Conservation (phyloP, 2,888 invertebrate genomes). For the Drosophila melanocephala region DNA sequence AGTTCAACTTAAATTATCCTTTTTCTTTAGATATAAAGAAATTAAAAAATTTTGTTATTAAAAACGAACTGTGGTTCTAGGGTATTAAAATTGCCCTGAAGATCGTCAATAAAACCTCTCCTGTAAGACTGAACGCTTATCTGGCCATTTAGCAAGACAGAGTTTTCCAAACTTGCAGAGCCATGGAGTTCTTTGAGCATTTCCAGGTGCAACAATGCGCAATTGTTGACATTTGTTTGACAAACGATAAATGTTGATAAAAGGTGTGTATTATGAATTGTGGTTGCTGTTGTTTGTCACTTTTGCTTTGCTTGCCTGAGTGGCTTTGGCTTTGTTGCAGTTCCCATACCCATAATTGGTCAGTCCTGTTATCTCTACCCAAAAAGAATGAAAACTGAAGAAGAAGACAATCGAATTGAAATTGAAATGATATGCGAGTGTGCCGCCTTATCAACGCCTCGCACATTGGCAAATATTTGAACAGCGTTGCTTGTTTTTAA, state of each 20-base stretch:
- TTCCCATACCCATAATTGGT: slow-evolving; percentile 68
- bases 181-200: slow-evolving; percentile 23
- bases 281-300: slow-evolving; percentile 42
- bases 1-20: background rate
- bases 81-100: slow-evolving; percentile 35
- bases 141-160: slow-evolving; percentile 61
- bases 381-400: slow-evolving; percentile 18
- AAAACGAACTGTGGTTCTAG: background rate
- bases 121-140: slow-evolving; percentile 48
- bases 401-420: slow-evolving; percentile 14
- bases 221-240: slow-evolving; percentile 79
- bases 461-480: slow-evolving; percentile 75
- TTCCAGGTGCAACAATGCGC: slow-evolving; percentile 77
- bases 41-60: background rate
- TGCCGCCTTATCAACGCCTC: slow-evolving; percentile 54
- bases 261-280: slow-evolving; percentile 53
- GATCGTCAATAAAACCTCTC: slow-evolving; percentile 46
- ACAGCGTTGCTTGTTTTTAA: slow-evolving; percentile 38
- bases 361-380: slow-evolving; percentile 56
- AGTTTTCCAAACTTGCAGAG: slow-evolving; percentile 32
- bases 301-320: slow-evolving; percentile 57
- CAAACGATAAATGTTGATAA: slow-evolving; percentile 73
- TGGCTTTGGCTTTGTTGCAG: slow-evolving; percentile 47
- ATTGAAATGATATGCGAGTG: slow-evolving; percentile 49
- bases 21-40: background rate